Evolutionary conservation across 2,888 invertebrate species (phyloP), one percentile per base, ranked within the genome.

Genomic region (Volucella bombylans): DNA sequence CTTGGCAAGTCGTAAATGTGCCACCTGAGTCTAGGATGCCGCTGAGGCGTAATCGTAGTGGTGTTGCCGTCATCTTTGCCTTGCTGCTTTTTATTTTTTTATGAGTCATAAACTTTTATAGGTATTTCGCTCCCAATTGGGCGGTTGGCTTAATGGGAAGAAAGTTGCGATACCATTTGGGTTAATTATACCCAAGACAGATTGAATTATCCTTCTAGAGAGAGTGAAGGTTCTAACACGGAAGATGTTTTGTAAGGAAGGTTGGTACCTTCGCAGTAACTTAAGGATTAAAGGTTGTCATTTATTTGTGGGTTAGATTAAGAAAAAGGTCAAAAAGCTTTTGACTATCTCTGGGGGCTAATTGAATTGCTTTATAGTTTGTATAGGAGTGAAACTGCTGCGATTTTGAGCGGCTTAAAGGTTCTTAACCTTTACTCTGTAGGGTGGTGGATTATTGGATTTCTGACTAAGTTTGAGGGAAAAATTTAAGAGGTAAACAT

Each of bases 31-130:
- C 31, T 8, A 31, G 52, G 10, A 45, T 14, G 38, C n/a, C 18
- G 3, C 6, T 6, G 14, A 45, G 18, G 52, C 31, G 43, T 15
- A 23, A 43, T 57, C 50, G 57, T 65, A 23, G 43, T 31, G 23
- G 14, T 15, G 10, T 54, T 31, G 43, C 65, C 47, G 49, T 14
- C 49, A 10, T 41, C 31, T 11, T 65, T 59, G 59, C 52, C 67
- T 76, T 67, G 67, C 67, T 76, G 61, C 45, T 72, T 59, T 72
- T 54, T 67, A 76, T 76, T 76, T 67, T 79, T 59, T 72, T 54
- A 67, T 59, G 65, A 47, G 41, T n/a, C 72, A 72, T 79, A 47
- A 72, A 65, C 47, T 15, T 31, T 52, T 38, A 52, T 62, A 61
- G 41, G 39, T n/a, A 14, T 38, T 23, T 14, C 1, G 14, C 15